A percentile compares a stretch with the other conserved stretches of the same genome.
phyloP scores from a whole-genome alignment of 2,888 invertebrate genomes.

The Incurvaria masculella region DNA sequence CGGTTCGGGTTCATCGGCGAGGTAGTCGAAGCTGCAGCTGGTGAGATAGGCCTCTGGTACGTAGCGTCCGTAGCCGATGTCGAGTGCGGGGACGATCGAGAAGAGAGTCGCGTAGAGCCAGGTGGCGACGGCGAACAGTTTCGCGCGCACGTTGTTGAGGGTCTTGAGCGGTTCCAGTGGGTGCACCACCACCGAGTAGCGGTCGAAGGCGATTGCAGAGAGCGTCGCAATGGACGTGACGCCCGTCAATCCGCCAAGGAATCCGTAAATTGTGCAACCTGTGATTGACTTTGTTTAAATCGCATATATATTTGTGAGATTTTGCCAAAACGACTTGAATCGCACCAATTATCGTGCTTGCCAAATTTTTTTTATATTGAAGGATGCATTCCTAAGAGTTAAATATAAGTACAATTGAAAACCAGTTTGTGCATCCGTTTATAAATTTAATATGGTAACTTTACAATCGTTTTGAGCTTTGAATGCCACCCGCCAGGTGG shows the following conservation, averaged over 20 bases:
- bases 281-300: too few species aligned
- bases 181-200: constrained; percentile 78
- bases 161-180: constrained; percentile 67
- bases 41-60: constrained; percentile 83
- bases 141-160: constrained; percentile 60
- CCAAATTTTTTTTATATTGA: too few species aligned
- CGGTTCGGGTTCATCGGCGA: constrained; percentile 60
- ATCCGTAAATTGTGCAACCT: constrained; percentile 79
- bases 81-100: constrained; percentile 65
- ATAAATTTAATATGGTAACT: too few species aligned
- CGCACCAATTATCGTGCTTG: too few species aligned
- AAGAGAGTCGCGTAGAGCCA: constrained; percentile 75
- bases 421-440: too few species aligned
- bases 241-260: constrained; percentile 77
- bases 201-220: constrained; percentile 76
- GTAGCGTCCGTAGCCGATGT: constrained; percentile 70
- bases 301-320: too few species aligned
- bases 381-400: too few species aligned
- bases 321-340: too few species aligned
- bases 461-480: too few species aligned
- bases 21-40: constrained; percentile 83
- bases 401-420: too few species aligned
- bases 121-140: constrained; percentile 58
- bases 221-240: constrained; percentile 78
- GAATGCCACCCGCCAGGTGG: too few species aligned